These are phyloP conservation scores for Drosophila subquinaria DNA, from an alignment of 2,888 invertebrate species.

Conservation along the genomic window DNA sequence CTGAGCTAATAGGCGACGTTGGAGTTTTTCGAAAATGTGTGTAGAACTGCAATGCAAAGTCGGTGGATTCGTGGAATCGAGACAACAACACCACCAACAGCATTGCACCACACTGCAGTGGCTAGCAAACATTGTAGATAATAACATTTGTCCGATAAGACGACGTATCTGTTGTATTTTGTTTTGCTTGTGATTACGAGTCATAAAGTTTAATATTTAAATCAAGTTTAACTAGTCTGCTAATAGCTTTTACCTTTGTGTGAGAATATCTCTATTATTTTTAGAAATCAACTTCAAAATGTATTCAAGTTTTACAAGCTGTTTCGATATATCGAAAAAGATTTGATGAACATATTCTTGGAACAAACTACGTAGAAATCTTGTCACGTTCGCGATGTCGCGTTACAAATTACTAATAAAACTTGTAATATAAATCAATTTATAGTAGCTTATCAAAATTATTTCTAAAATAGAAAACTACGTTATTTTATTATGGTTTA, in stretches of 20 bases:
- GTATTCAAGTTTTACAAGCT: neutral
- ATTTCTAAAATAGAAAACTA: too few relatives aligned
- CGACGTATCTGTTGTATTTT: neutral
- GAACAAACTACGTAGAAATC: too few relatives aligned
- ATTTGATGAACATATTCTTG: too few relatives aligned
- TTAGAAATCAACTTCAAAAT: neutral
- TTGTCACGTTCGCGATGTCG: too few relatives aligned
- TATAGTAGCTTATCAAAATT: too few relatives aligned
- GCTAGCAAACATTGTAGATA: constrained; percentile 5
- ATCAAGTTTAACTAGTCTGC: neutral
- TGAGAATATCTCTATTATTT: neutral
- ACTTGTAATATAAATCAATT: too few relatives aligned
- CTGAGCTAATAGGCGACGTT: constrained; percentile 33
- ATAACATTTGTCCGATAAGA: constrained; percentile 15
- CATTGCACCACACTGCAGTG: constrained; percentile 23
- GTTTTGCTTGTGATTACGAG: neutral
- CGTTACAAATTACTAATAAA: too few relatives aligned
- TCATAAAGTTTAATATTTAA: neutral
- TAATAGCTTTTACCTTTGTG: neutral
- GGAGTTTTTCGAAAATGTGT: constrained; percentile 14
- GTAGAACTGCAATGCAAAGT: constrained; percentile 28
- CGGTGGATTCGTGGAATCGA: constrained; percentile 27
- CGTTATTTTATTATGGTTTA: too few relatives aligned
- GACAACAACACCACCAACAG: neutral
- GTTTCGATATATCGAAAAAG: too few relatives aligned